These are phyloP conservation scores for Ips nitidus DNA, from an alignment of 1,140 invertebrate genomes.

Conservation along the genomic window DNA sequence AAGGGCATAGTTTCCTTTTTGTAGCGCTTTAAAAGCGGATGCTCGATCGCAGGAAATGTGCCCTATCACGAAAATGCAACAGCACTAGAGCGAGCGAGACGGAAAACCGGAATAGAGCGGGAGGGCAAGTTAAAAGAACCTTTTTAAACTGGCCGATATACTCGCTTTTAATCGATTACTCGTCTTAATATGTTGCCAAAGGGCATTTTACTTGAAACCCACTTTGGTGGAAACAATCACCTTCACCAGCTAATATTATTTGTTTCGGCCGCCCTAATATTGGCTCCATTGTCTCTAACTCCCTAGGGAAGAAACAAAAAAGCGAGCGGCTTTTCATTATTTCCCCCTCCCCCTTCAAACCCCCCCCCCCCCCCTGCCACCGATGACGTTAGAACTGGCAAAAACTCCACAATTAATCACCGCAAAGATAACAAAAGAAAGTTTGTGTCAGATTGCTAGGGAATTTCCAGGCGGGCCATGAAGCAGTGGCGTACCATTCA, in stretches of 20 bases:
- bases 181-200: not conserved
- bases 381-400: constrained; percentile 9
- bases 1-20: constrained; percentile 28
- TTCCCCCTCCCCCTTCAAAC: not conserved
- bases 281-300: constrained; percentile 17
- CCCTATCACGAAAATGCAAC: constrained; percentile 30
- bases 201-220: too few relatives aligned
- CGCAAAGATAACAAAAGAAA: constrained; percentile 20
- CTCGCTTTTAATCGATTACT: constrained; percentile 11
- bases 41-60: constrained; percentile 26
- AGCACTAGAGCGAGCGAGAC: constrained; percentile 5
- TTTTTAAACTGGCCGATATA: constrained; percentile 15
- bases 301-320: constrained; percentile 19
- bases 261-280: constrained; percentile 6
- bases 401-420: constrained; percentile 25
- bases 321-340: constrained; percentile 19
- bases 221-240: too few relatives aligned
- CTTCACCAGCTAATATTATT: too few relatives aligned
- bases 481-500: not conserved
- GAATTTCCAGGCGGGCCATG: not conserved
- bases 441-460: constrained; percentile 18
- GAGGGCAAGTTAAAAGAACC: too few relatives aligned
- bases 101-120: not conserved
- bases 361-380: not conserved
- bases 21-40: constrained; percentile 21